A percentile compares a stretch with the other conserved stretches of the same genome.
Evolutionary conservation across 2,888 invertebrate genomes (phyloP).

Genomic region (Heliconius hortense): DNA sequence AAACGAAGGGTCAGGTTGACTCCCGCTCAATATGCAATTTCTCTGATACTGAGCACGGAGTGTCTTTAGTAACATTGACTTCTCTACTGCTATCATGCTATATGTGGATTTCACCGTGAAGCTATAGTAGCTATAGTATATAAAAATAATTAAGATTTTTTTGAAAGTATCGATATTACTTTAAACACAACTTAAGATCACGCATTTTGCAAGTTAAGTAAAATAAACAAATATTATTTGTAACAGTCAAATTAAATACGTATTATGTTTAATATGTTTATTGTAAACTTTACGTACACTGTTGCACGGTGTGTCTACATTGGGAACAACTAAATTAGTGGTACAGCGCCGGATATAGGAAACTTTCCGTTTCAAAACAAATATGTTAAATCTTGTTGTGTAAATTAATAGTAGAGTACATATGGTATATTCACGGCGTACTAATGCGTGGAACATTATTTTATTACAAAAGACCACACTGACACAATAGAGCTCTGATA

Average conservation of each 20-base stretch:
- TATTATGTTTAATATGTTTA: background rate
- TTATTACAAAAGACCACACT: background rate
- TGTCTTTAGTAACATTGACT: no score
- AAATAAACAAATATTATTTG: background rate
- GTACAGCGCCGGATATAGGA: conserved; percentile 27
- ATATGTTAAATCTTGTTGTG: background rate
- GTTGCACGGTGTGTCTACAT: conserved; percentile 14
- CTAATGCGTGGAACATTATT: background rate
- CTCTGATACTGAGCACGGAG: no score
- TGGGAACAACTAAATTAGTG: conserved; percentile 17
- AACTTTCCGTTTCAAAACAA: conserved; percentile 26
- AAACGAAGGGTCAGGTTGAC: no score
- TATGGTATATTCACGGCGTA: background rate
- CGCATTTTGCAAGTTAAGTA: background rate
- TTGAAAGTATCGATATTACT: no score
- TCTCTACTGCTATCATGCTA: no score
- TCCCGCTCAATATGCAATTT: no score
- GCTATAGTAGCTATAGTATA: no score
- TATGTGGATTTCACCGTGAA: no score
- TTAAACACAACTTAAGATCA: no score
- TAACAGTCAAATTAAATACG: background rate
- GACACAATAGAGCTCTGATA: background rate
- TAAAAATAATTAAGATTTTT: no score
- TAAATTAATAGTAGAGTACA: conserved; percentile 4
- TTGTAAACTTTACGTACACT: conserved; percentile 1